Evolutionary conservation across 2,888 invertebrate species (phyloP).

Genomic region (Acanthacorydalis orientalis): DNA sequence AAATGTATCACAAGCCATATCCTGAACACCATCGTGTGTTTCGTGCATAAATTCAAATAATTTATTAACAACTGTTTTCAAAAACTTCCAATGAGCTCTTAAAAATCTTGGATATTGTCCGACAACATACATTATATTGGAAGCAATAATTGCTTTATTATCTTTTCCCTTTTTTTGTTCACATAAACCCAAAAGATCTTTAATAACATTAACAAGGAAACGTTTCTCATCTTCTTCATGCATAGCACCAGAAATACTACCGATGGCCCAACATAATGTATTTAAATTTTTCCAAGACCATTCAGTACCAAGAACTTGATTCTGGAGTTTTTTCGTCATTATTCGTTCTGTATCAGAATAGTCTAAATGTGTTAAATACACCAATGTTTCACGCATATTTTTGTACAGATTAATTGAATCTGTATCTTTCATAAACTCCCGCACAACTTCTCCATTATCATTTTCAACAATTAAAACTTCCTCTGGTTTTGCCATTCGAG

Average conservation of each 20-base stretch:
- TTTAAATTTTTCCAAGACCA: slow-evolving; percentile 99
- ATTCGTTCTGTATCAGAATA: slow-evolving; percentile 94
- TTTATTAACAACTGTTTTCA: slow-evolving; percentile 99
- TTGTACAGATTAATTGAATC: slow-evolving; percentile 98
- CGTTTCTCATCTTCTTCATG: slow-evolving; percentile 98
- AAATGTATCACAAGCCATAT: slow-evolving; percentile 99
- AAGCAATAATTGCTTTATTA: slow-evolving; percentile 99
- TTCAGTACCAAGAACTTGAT: slow-evolving; percentile 95
- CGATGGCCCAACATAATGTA: slow-evolving; percentile 99
- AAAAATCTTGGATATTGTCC: slow-evolving; percentile 98
- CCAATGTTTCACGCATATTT: slow-evolving; percentile 95
- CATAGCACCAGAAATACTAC: slow-evolving; percentile 97
- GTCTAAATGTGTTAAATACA: slow-evolving; percentile 97
- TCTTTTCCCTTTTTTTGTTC: slow-evolving; percentile 98
- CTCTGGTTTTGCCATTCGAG: slow-evolving; percentile 98
- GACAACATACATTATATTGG: slow-evolving; percentile 99
- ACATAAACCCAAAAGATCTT: slow-evolving; percentile 90
- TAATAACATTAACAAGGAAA: slow-evolving; percentile 96
- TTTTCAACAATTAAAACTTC: slow-evolving; percentile 99
- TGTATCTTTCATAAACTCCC: slow-evolving; percentile 99
- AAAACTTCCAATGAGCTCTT: slow-evolving; percentile 98
- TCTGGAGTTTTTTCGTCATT: slow-evolving; percentile 96
- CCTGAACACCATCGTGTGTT: slow-evolving; percentile 99
- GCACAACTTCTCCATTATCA: slow-evolving; percentile 97
- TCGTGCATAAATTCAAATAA: slow-evolving; percentile 99